Conservation (phyloP, 2,888 invertebrate species). For the Drosophila cognata region DNA sequence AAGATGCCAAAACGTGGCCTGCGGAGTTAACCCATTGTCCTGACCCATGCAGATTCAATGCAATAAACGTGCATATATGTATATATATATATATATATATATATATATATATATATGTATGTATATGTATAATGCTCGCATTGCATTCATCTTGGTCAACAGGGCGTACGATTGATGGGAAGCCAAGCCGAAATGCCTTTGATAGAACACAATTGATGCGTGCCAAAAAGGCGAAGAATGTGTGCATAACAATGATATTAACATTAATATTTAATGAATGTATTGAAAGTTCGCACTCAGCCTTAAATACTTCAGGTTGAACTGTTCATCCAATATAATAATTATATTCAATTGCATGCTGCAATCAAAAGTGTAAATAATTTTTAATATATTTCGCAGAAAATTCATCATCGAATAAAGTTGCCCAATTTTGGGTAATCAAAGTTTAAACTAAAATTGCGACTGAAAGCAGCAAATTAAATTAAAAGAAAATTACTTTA, state of each 20-base stretch:
- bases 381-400: neutral
- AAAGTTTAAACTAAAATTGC: neutral
- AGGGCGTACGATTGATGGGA: slow-evolving; percentile 69
- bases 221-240: too few relatives aligned
- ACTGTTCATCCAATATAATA: neutral
- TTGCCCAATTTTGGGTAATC: neutral
- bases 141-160: slow-evolving; percentile 60
- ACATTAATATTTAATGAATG: neutral
- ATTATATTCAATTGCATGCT: neutral
- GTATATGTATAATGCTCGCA: slow-evolving; percentile 23
- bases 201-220: slow-evolving; percentile 1
- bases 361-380: neutral
- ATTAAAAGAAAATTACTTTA: neutral
- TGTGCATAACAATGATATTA: neutral
- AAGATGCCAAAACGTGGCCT: slow-evolving; percentile 7
- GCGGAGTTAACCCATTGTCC: neutral
- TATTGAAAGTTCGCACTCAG: neutral
- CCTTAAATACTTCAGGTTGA: neutral
- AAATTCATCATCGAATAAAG: neutral
- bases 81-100: neutral
- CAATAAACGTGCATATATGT: neutral
- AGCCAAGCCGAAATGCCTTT: neutral
- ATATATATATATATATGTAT: neutral
- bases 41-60: neutral
- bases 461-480: neutral